Evolutionary conservation across 2,797 vertebrate genomes (phyloP), one percentile per base, ranked within the genome.

Genomic region (Podarcis siculus): DNA sequence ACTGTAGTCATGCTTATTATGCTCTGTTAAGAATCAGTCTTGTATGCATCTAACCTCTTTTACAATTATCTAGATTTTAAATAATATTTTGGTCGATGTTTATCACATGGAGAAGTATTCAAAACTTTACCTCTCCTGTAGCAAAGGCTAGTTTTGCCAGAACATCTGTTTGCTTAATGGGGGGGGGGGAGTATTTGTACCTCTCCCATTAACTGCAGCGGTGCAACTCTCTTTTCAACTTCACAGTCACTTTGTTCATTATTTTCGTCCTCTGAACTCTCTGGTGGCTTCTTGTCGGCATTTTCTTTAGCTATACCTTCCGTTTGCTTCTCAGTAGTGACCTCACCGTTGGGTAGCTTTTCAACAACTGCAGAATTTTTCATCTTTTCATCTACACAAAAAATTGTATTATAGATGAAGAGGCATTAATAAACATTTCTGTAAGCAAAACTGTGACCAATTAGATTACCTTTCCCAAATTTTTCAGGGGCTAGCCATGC

Each of bases 161-260:
- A 69, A 5, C 30, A 27, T 19, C 64, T 61, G 37, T n/a, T 77
- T 13, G 3, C 3, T 27, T 23, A 3, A 55, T 55, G 12, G 49
- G 13, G 12, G 49, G 49, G 6, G 45, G 71, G 4, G 84, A 49
- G 39, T 75, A 85, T 86, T 83, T 92, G 92, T 93, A 97, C 94
- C 94, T 97, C 95, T 91, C 93, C 94, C 92, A 96, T 94, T 71
- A 97, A 92, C 82, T 96, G 93, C 84, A 95, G 83, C 23, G 96
- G 95, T 83, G 96, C 95, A 42, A 13, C 89, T 82, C 25, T 86
- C 55, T 86, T 85, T 69, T 91, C 86, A 73, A 37, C 84, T 71
- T 83, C 6, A 79, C 78, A 91, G 86, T 71, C 25, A 84, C 69
- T 82, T 19, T 86, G 76, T 82, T 92, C 90, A 84, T 30, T 88